Evolutionary conservation across 2,113 vertebrate genomes (phyloP), one percentile per base, ranked within the genome.

Genomic region (Callipepla squamata): DNA sequence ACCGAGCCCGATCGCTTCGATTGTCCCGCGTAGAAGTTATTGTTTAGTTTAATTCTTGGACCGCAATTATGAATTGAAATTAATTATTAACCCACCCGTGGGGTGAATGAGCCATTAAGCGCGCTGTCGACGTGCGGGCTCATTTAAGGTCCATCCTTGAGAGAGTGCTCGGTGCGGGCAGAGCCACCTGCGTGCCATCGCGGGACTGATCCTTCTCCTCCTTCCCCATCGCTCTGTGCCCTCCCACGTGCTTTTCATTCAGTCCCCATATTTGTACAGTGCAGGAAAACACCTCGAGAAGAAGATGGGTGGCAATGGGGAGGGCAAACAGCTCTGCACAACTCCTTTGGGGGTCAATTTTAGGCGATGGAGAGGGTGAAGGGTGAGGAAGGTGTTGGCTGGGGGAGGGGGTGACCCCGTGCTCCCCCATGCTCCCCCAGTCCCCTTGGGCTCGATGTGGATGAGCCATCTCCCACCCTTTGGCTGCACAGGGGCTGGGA

Each of bases 51-150:
- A 96, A 92, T 95, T 95, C 92, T 96, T 96, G 68, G 36, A 36
- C 75, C 93, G 26, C 96, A 86, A 93, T 94, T 95, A 92, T 92
- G 91, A 92, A 96, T 93, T 93, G 77, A 45, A 93, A 68, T 94
- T 95, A 94, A 94, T 96, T 45, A 96, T 96, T 96, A 95, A 96
- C 92, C 91, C 67, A 3, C 9, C 70, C 3, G 72, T 1, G 80
- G 78, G 11, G 42, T 6, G 84, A 89, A 82, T 1, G 78, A 62
- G 91, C 94, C 63, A 87, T 96, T 93, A 89, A 89, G 20, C 7
- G 8, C 0, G 55, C 70, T 32, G 62, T 7, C 62, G 86, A 4
- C 62, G 53, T 7, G 1, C 19, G 48, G 50, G 76, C 68, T 90
- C 30, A 5, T 86, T 83, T 16, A 6, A 47, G 67, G 53, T 36